Evolutionary conservation across 92 coral and sea anemone species (phyloP), one percentile per base, ranked within the genome.

Genomic region (Actinernus sp.): DNA sequence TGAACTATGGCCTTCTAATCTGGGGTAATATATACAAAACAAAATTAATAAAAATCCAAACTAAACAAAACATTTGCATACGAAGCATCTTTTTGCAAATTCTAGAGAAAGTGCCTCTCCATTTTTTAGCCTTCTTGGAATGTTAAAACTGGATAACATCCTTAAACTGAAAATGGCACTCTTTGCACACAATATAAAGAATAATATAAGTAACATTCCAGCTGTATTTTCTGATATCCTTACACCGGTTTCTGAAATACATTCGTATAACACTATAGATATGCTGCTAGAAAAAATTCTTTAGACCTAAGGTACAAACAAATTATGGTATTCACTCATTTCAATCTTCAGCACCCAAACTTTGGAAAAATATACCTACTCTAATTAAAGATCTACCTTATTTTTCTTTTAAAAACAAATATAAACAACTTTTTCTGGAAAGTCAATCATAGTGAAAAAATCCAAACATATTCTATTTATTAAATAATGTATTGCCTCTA

Each of bases 141-240:
- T 83, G 21, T 49, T 83, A 4, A 65, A 67, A 49, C 49, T 82
- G 39, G 47, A 54, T 40, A 47, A 83, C 55, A 63, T 61, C 31
- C 61, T 50, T 26, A 74, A 65, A 19, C 30, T 65, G 13, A 67
- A 74, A 58, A 50, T 75, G 20, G 48, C 78, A 13, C 39, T 65
- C n/a, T 33, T 65, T 60, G 51, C 56, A 22, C 48, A 67, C 33
- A 83, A 57, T 65, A 83, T 83, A 34, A 37, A 26, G 5, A 25
- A 71, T 55, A 48, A 14, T 34, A 55, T 71, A 38, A 40, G 21
- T 11, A 40, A 22, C 8, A 22, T 67, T 23, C 74, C 73, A 8
- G 52, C 12, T 2, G 10, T 22, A 24, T 59, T 68, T 33, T 36
- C 43, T 36, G 43, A 54, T 18, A 4, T 34, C 2, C 29, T 59